Evolutionary conservation across 2,113 vertebrate species (phyloP).

Genomic region (Oxygymnocypris stewartii): DNA sequence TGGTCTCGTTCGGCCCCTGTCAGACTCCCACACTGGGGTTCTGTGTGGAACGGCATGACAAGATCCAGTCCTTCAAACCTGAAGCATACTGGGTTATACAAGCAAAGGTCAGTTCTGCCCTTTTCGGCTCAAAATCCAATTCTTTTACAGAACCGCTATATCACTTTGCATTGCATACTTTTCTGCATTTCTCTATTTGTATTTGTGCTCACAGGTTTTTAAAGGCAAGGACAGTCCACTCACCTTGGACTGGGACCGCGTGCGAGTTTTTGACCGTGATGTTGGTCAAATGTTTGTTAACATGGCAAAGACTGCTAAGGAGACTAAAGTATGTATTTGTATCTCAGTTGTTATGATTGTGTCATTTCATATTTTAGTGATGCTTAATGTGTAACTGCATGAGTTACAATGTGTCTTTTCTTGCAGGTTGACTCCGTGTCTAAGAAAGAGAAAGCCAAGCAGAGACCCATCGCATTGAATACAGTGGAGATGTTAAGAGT

Average conservation of each 20-base stretch:
- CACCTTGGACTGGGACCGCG: conserved; percentile 90
- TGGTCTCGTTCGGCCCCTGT: conserved; percentile 96
- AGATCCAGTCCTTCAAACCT: conserved; percentile 97
- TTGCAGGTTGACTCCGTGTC: conserved; percentile 90
- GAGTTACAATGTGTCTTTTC: neutral
- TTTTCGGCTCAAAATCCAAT: neutral
- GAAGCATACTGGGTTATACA: conserved; percentile 95
- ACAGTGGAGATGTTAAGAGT: conserved; percentile 97
- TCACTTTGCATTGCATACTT: neutral
- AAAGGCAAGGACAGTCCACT: conserved; percentile 84
- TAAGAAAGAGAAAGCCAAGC: conserved; percentile 95
- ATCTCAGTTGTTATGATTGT: too few species aligned
- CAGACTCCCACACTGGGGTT: conserved; percentile 97
- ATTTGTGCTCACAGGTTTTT: conserved; percentile 76
- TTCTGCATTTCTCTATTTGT: neutral
- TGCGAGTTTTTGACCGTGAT: conserved; percentile 92
- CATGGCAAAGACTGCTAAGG: conserved; percentile 82
- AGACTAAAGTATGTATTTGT: conserved; percentile 79
- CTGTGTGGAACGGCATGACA: conserved; percentile 96
- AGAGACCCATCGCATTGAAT: conserved; percentile 93
- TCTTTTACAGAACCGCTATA: neutral
- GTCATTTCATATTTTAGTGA: too few species aligned
- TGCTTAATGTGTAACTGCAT: neutral
- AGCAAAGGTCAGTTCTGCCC: conserved; percentile 83
- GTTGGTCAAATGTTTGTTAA: conserved; percentile 96